Base-by-base conservation (phyloP, 2,113 vertebrate genomes). In the Echinops telfairi region DNA sequence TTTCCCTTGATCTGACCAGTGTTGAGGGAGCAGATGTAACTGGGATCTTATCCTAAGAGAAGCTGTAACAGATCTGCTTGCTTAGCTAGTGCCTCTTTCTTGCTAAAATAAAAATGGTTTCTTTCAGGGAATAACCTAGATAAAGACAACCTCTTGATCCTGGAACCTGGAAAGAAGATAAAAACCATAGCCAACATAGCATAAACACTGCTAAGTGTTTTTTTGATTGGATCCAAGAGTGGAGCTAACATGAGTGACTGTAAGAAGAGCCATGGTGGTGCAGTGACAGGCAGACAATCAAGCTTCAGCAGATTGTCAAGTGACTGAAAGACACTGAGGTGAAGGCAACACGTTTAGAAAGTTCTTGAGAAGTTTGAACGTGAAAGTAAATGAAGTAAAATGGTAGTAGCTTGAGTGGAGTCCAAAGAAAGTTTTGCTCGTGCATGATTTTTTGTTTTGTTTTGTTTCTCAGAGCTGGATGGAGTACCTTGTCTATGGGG, bases 271-370 rank as follows among this genome's bases (percentile, higher is more conserved):
- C 31, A 3, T 31, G 78, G 31, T 4, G 23, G 31, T 9, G 0
- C 3, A 25, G 6, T 1, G 27, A 27, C 15, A 47, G 33, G 3
- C 15, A 8, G 2, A 15, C 25, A 62, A 36, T 9, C 3, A 36
- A 27, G 8, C 3, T 3, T 66, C 1, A 11, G 0, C 10, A 25
- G 60, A 14, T 2, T 2, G 6, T 43, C 47, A 27, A 71, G 9
- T 0, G 19, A 17, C 1, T 6, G 0, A 0, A 38, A 53, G 8
- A 17, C n/a, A 19, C 0, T 10, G 2, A 20, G 16, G 6, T 19
- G 25, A 23, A 6, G 11, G 0, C 2, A 29, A 25, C 16, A 20
- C 1, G 0, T 33, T 3, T 15, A 16, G n/a, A 68, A 29, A 6
- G 14, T 17, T 78, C 14, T 29, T n/a, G 27, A 86, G 53, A 85